Base-by-base conservation (phyloP, 2,113 vertebrate species). In the Thymallus thymallus region DNA sequence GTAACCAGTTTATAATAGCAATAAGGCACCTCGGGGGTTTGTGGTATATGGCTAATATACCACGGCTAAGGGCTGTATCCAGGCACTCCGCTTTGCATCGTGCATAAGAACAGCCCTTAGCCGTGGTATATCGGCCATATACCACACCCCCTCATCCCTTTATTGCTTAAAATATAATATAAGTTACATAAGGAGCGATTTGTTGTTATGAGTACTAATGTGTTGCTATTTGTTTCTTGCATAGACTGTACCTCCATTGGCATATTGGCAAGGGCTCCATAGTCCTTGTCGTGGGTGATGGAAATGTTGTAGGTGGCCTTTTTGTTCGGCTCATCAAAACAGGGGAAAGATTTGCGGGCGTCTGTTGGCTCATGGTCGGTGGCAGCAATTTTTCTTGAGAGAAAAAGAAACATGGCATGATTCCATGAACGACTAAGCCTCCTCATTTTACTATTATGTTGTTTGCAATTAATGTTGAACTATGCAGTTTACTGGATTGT, bases 311-410 rank as follows among this genome's bases (percentile, higher is more conserved):
- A 99, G 23, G 97, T 98, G 67, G 97, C 94, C 82, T 99, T 99
- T 92, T 97, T 98, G 89, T 98, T 98, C 30, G 98, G 98, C 77
- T 99, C 98, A 2, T 99, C 98, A 76, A 99, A 99, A 83, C 98
- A 99, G 62, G 98, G 97, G 77, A 99, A 99, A 0, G 98, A 95
- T 87, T 99, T 99, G 46, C 97, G 94, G 41, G 97, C 98, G 58
- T 99, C 98, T 32, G 98, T 99, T 56, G 98, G 98, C 82, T 99
- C 97, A 5, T 99, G 98, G 89, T 99, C 98, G 6, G 98, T 97
- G 29, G 97, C 98, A 60, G 96, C 98, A 79, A 99, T 98, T 87
- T 96, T 98, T 91, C 98, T 99, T 88, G 26, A 77, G 81, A 55
- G 24, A 23, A 84, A 55, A 55, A 91, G 84, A 90, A 20, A 24